These are phyloP conservation scores for Cyrtonyx montezumae DNA, from an alignment of 2,113 vertebrate species.

Conservation along the genomic window DNA sequence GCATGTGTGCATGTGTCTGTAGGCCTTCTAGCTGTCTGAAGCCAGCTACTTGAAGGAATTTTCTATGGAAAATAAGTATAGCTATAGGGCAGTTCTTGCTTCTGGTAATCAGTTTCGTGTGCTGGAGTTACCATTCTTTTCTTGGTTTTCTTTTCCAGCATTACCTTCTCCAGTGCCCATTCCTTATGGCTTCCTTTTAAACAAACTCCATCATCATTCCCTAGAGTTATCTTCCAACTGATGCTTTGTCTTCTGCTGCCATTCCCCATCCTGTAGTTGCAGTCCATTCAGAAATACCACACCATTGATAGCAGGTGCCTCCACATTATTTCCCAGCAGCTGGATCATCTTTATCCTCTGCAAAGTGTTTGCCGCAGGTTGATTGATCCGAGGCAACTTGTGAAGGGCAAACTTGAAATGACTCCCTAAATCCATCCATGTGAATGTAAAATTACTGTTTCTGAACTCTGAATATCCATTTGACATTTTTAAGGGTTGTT, in stretches of 20 bases:
- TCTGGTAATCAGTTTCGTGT: background rate
- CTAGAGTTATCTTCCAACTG: background rate
- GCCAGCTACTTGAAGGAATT: background rate
- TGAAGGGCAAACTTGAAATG: background rate
- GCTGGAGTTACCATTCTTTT: background rate
- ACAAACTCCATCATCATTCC: background rate
- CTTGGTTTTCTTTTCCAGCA: background rate
- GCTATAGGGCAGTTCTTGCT: background rate
- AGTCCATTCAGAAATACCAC: background rate
- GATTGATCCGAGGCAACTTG: background rate
- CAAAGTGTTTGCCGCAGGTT: background rate
- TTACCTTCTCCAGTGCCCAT: background rate
- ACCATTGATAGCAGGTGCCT: background rate
- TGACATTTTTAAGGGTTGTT: background rate
- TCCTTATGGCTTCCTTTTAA: background rate
- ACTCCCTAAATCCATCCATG: background rate
- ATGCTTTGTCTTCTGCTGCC: background rate
- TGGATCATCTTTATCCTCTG: background rate
- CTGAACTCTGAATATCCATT: background rate
- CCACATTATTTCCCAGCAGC: background rate
- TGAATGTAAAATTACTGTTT: background rate
- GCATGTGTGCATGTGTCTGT: background rate
- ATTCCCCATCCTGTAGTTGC: background rate
- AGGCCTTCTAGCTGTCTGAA: background rate
- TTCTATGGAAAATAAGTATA: accelerated